Base-by-base conservation (phyloP, 2,797 vertebrate species). In the Parauchenoglanis punctatus region DNA sequence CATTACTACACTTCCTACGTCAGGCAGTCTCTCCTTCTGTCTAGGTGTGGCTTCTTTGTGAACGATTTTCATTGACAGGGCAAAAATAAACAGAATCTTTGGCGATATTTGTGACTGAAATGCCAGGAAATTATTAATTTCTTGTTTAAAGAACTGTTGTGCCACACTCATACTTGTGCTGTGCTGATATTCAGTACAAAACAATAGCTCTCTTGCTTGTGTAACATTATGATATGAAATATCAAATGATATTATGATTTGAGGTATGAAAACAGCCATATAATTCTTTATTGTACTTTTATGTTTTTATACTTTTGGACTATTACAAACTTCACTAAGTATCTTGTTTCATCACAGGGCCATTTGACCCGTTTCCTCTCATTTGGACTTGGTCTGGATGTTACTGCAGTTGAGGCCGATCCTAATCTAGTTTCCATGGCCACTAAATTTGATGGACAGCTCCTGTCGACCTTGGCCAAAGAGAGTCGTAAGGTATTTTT, bases 311-410 rank as follows among this genome's bases (percentile, higher is more conserved):
- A 20, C 28, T 17, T 59, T 85, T 52, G 54, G 67, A 35, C 31
- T 31, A 23, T 20, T 85, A 2, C n/a, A 1, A 35, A 40, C 12
- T 46, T 1, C 4, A 56, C 25, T 86, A 80, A 35, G 25, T 67
- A 15, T 31, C 23, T 88, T 78, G 77, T 59, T 87, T 58, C 20
- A 35, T 85, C 65, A 58, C 89, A 99, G 98, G 98, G 98, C 82
- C 98, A 99, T 86, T 95, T 99, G 77, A 96, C 97, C 1, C 97
- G 97, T 2, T 97, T 97, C 92, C 93, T 99, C 91, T 96, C 97
- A 49, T 97, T 97, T 1, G 96, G 97, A 7, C 96, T 98, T 12
- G 95, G 96, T 0, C 93, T 99, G 7, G 91, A 92, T 0, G 97
- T 99, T 65, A 98, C 96, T 0, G 97, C 96, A 0, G 93, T 99